Percentiles rank a stretch among this genome's conserved stretches.
These are phyloP conservation scores for Allobates femoralis DNA, from an alignment of 2,797 vertebrate species.

Conservation along the genomic window DNA sequence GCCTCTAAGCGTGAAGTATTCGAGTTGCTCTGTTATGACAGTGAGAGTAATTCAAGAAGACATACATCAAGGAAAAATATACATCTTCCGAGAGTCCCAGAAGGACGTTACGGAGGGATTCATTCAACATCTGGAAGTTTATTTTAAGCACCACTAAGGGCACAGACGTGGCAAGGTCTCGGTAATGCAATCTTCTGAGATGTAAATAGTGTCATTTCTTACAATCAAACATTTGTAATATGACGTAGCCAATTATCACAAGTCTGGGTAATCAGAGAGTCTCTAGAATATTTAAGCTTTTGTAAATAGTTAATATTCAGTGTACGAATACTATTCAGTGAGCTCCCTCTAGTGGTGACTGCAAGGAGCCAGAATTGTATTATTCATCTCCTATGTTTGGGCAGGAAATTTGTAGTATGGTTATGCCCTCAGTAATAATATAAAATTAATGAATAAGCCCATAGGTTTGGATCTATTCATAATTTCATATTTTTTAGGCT, in stretches of 20 bases:
- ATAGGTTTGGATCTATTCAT: too few relatives aligned
- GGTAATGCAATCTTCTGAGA: constrained; percentile 3
- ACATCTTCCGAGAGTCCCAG: constrained; percentile 21
- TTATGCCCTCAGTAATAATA: too few relatives aligned
- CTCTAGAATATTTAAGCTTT: neutral
- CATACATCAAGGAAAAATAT: constrained; percentile 32
- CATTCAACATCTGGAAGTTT: constrained; percentile 29
- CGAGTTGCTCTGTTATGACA: neutral
- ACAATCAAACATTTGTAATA: neutral
- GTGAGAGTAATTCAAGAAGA: constrained; percentile 40
- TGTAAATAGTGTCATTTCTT: neutral
- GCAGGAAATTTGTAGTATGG: too few relatives aligned
- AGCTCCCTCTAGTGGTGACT: neutral
- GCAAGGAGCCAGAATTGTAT: neutral
- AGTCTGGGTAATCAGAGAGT: neutral
- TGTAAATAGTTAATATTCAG: neutral
- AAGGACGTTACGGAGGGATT: constrained; percentile 9
- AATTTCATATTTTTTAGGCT: too few relatives aligned
- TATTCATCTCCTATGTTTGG: too few relatives aligned
- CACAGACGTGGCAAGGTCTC: neutral
- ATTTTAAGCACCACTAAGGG: constrained; percentile 19
- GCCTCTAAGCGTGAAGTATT: constrained; percentile 15
- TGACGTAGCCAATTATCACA: neutral
- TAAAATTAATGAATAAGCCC: too few relatives aligned
- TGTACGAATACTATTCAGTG: too few relatives aligned